Evolutionary conservation across 1,140 invertebrate species (phyloP), one percentile per base, ranked within the genome.

Genomic region (Drosophila rufa): DNA sequence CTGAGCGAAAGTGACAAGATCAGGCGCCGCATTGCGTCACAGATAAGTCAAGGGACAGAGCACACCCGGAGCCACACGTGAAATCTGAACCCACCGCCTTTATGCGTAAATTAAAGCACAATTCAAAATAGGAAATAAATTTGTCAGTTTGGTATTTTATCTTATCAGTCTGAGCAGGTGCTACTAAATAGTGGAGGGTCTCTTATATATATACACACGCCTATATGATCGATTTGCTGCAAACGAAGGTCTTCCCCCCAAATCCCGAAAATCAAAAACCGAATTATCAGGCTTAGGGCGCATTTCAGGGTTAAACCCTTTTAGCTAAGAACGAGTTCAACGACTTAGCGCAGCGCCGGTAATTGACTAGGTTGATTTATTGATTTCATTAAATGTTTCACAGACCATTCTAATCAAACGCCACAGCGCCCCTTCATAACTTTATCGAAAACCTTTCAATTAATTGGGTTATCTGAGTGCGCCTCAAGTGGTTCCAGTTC

Each of bases 361-460:
- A 75, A 75, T 75, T 75, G 70, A 73, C 56, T 74, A 53, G 19
- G 56, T 73, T 50, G 69, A 71, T 71, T 48, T 58, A 71, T 48
- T 71, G 69, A 73, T 71, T 73, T 48, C 27, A 75, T 64, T 55
- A 64, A 75, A 48, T 60, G 53, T 27, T 48, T 38, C 66, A 71
- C 22, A n/a, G 38, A 40, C 51, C 25, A 61, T 64, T 68, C 85
- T 84, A 90, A 89, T 89, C 84, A 79, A 79, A 82, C 38, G 38
- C 33, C 36, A 5, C 36, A 36, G 11, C 33, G 33, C 57, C 77
- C 84, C 77, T 81, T 90, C 80, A 81, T 68, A 84, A 90, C 85
- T 90, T 85, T 89, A 89, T 89, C 85, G 67, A 89, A 82, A 90
- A 90, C 66, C 81, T 90, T 91, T 90, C 82, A 85, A 82, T 91